phyloP scores from a whole-genome alignment of 2,113 vertebrate genomes.

The Marmota monax region DNA sequence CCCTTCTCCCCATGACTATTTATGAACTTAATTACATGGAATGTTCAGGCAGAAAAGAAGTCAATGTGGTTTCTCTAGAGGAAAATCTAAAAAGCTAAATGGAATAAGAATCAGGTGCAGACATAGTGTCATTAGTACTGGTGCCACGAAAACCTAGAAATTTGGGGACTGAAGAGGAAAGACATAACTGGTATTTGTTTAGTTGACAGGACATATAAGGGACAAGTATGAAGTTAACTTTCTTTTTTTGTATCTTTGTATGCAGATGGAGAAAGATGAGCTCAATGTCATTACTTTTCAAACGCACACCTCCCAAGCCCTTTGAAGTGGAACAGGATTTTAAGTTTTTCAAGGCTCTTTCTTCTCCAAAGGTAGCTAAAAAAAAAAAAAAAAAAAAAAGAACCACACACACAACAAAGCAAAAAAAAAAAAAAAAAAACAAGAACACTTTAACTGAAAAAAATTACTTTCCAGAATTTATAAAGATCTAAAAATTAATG shows the following conservation, averaged over 20 bases:
- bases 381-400: neutral
- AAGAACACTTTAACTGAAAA: neutral
- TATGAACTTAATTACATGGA: neutral
- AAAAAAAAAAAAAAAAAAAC: too few species aligned
- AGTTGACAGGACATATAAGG: neutral
- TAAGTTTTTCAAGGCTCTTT: conserved; percentile 87
- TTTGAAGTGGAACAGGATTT: conserved; percentile 74
- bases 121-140: neutral
- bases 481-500: neutral
- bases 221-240: neutral
- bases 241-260: conserved; percentile 43
- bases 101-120: neutral
- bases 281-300: conserved; percentile 73
- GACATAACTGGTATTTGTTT: neutral
- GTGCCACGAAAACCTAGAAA: neutral
- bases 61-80: conserved; percentile 1
- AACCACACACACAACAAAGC: neutral
- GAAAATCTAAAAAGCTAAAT: neutral
- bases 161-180: neutral
- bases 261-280: conserved; percentile 83
- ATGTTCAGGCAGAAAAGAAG: neutral
- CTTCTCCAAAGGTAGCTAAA: conserved; percentile 86
- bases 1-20: neutral
- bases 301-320: conserved; percentile 55
- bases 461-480: neutral